A percentile compares a stretch with the other conserved stretches of the same genome.
These are phyloP conservation scores for Callospermophilus lateralis DNA, from an alignment of 2,113 vertebrate genomes.

Conservation along the genomic window DNA sequence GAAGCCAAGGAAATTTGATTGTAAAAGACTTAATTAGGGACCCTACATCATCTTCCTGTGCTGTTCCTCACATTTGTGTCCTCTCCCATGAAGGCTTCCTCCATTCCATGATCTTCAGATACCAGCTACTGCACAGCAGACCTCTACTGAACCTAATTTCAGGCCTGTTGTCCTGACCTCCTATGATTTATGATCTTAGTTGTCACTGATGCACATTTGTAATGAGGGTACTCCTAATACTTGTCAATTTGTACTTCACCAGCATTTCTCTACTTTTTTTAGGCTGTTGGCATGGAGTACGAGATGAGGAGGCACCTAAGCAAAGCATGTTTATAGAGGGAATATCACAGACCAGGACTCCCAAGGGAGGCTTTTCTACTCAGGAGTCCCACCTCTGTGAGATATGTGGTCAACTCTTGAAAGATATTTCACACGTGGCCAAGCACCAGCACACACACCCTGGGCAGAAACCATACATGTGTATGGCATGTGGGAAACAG, in stretches of 20 bases:
- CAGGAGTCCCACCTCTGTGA: constrained; percentile 27
- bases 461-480: neutral
- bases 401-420: neutral
- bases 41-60: neutral
- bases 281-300: constrained; percentile 17
- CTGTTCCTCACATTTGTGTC: neutral
- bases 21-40: neutral
- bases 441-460: neutral
- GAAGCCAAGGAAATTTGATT: neutral
- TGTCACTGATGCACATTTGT: neutral
- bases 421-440: constrained; percentile 20
- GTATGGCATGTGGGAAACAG: neutral
- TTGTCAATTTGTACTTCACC: neutral
- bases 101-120: neutral
- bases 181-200: neutral
- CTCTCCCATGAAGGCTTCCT: neutral
- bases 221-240: neutral
- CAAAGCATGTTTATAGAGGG: neutral
- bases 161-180: neutral
- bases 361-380: neutral
- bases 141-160: neutral
- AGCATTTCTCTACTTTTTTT: constrained; percentile 59
- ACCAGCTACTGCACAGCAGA: neutral
- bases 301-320: neutral
- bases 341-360: neutral